A percentile compares a stretch with the other conserved stretches of the same genome.
Evolutionary conservation across 2,888 invertebrate genomes (phyloP).

Genomic region (Andrena praecox): DNA sequence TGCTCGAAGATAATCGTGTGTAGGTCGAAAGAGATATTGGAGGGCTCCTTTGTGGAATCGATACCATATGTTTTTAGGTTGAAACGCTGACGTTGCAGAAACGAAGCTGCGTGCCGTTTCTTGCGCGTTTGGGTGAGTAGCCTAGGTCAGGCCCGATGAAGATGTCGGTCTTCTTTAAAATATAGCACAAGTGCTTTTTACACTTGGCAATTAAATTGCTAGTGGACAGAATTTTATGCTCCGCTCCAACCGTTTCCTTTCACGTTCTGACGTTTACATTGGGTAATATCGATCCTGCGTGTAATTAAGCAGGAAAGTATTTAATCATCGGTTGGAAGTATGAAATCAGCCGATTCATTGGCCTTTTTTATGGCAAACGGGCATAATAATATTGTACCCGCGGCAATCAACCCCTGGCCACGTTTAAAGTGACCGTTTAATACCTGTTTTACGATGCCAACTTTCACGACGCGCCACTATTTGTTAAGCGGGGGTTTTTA

Average conservation of each 20-base stretch:
- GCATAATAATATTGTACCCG: slow-evolving; percentile 4
- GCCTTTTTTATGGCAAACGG: not conserved
- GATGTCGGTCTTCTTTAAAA: no score
- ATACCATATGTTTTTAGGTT: no score
- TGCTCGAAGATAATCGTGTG: slow-evolving; percentile 9
- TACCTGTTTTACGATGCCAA: slow-evolving; percentile 21
- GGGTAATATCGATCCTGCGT: not conserved
- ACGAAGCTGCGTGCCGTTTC: no score
- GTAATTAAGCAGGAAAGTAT: not conserved
- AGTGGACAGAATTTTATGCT: no score
- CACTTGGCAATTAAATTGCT: no score
- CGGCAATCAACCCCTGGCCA: slow-evolving; percentile 1
- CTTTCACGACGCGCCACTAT: not conserved
- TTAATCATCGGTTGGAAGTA: not conserved
- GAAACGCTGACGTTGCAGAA: no score
- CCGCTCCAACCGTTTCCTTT: no score
- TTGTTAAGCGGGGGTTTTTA: not conserved
- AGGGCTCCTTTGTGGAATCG: not conserved
- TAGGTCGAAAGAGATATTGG: slow-evolving; percentile 6
- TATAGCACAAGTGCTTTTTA: no score
- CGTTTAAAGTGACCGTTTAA: slow-evolving; percentile 6
- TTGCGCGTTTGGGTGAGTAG: no score
- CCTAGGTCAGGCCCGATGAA: no score
- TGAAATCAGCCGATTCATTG: not conserved
- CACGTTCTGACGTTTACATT: no score